Evolutionary conservation across 1,140 invertebrate species (phyloP), one percentile per base, ranked within the genome.

Genomic region (Sycophila sp.): DNA sequence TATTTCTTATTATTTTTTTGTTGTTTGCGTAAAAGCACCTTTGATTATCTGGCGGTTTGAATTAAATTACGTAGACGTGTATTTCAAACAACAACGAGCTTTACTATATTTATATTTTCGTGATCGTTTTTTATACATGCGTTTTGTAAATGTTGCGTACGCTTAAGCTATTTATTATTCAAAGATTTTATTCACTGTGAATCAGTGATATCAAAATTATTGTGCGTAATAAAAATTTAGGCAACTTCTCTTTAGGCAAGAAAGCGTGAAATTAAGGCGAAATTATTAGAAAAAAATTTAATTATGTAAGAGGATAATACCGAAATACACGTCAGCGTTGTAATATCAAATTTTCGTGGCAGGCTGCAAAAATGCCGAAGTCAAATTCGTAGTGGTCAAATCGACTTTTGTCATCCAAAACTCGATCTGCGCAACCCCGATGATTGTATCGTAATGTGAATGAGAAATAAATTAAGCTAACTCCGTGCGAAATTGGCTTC

Each of bases 311-410:
- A 62, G n/a, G 49, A 11, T 62, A n/a, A 53, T 51, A 53, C 24
- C 42, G 56, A 69, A 69, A 69, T 69, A 69, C 67, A 63, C 67
- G 67, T 69, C 67, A 55, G 13, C 45, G 36, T 62, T 62, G 42
- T 38, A 69, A 60, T 55, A 69, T 60, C 22, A 59, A 59, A 68
- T 53, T 40, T 53, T 69, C 42, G 67, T 22, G 26, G 17, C 58
- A 42, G 36, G 58, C 36, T 69, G n/a, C 47, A 36, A 55, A 62
- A 42, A 42, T 62, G 34, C 49, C 34, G 67, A 69, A 69, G 67
- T 45, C 67, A 62, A 69, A 62, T 55, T 69, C 58, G 47, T 69
- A 42, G 36, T 32, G 53, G 55, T 49, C 42, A 13, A n/a, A 53
- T 19, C 15, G 26, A 49, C n/a, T 40, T 58, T 67, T 60, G 47